A percentile compares a stretch with the other conserved stretches of the same genome.
Conservation (phyloP, 2,113 vertebrate genomes). For the Corynorhinus townsendii region DNA sequence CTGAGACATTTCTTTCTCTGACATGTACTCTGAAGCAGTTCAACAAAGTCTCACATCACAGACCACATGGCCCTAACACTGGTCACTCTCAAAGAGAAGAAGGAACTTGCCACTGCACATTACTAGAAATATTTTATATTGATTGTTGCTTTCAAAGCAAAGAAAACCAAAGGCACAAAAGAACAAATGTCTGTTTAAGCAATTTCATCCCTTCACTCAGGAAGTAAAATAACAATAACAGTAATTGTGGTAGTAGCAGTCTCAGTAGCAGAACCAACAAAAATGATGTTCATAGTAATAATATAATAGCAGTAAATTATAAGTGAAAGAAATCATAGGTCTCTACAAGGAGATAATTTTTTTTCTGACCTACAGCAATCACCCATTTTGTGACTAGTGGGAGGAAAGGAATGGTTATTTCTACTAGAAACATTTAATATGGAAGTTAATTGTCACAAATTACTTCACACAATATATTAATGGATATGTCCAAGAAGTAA, state of each 20-base stretch:
- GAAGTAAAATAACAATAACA: neutral
- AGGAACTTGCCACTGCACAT: neutral
- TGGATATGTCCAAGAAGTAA: neutral
- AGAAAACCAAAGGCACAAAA: neutral
- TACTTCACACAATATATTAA: neutral
- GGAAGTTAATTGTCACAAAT: neutral
- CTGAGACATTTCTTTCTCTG: neutral
- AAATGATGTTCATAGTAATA: neutral
- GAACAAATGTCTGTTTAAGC: neutral
- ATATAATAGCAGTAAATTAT: neutral
- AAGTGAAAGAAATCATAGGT: neutral
- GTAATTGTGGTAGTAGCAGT: neutral
- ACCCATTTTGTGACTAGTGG: neutral
- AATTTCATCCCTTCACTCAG: neutral
- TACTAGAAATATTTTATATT: neutral
- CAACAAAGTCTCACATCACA: neutral
- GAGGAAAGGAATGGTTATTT: neutral
- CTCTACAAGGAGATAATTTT: neutral
- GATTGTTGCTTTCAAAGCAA: neutral
- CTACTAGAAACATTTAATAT: neutral
- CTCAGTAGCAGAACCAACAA: neutral
- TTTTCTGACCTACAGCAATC: neutral
- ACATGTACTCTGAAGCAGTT: neutral
- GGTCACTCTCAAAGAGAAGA: neutral
- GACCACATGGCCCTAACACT: neutral